A percentile compares a stretch with the other conserved stretches of the same genome.
phyloP scores from a whole-genome alignment of 2,888 invertebrate genomes.

The Stenodema calcarata region DNA sequence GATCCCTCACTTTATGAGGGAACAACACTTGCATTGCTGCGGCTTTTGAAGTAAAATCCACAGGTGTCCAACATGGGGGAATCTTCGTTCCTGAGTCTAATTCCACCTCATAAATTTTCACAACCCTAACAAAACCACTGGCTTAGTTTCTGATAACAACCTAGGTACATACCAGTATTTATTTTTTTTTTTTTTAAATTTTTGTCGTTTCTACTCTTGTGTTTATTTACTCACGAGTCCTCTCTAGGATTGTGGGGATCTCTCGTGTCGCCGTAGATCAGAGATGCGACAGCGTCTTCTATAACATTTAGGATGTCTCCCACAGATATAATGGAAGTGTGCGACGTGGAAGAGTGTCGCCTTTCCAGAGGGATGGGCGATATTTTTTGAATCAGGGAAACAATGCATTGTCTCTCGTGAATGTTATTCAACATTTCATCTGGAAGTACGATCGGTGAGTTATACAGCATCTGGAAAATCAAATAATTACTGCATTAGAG shows the following conservation, averaged over 20 bases:
- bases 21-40: constrained; percentile 62
- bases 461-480: constrained; percentile 58
- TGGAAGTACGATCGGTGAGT: constrained; percentile 54
- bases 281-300: constrained; percentile 54
- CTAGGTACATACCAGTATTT: no score
- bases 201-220: no score
- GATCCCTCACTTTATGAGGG: constrained; percentile 62
- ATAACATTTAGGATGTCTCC: constrained; percentile 51
- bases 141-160: no score
- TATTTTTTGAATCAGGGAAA: constrained; percentile 55
- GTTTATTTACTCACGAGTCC: constrained; percentile 20
- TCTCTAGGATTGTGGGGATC: constrained; percentile 45
- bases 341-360: constrained; percentile 26
- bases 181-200: no score
- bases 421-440: constrained; percentile 54
- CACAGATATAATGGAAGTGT: constrained; percentile 1
- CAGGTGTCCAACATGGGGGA: constrained; percentile 63
- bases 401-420: constrained; percentile 54
- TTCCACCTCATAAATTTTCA: constrained; percentile 45
- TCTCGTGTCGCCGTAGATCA: constrained; percentile 52
- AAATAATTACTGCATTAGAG: no score
- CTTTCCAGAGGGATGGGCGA: constrained; percentile 26
- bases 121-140: not conserved
- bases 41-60: constrained; percentile 60
- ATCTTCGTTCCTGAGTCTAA: constrained; percentile 56